These are phyloP conservation scores for Cranoglanis bouderius DNA, from an alignment of 2,113 vertebrate species.

Conservation along the genomic window DNA sequence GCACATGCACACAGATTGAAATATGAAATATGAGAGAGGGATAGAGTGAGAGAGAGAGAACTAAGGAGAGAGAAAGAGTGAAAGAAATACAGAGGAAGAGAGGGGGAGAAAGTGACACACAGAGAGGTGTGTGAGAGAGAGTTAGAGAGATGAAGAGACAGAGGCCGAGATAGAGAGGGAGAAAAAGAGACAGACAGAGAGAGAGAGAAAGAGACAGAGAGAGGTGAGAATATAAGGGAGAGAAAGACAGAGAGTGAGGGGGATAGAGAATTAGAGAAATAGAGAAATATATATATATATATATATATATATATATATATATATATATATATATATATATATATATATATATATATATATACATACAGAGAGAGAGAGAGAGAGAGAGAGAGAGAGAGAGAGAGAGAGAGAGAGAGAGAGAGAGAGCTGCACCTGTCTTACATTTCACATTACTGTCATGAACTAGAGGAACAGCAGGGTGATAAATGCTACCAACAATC, in stretches of 20 bases:
- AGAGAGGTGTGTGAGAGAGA: not conserved
- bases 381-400: not conserved
- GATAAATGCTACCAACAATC: conserved; percentile 49
- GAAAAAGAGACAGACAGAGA: not conserved
- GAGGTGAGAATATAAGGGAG: not conserved
- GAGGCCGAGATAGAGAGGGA: not conserved
- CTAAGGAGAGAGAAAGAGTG: conserved; percentile 20
- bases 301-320: too few relatives aligned
- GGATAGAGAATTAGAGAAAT: not conserved
- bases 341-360: too few relatives aligned
- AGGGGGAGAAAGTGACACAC: conserved; percentile 11
- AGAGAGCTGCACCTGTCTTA: conserved; percentile 53
- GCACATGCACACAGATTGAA: conserved; percentile 44
- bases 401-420: conserved; percentile 43
- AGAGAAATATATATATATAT: too few relatives aligned
- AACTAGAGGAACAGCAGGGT: conserved; percentile 37
- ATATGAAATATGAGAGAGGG: conserved; percentile 3
- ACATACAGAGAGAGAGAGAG: not conserved
- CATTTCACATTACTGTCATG: conserved; percentile 51
- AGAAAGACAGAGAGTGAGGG: not conserved
- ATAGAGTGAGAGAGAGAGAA: conserved; percentile 20
- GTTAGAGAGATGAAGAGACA: not conserved
- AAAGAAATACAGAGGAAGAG: not conserved
- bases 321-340: too few relatives aligned
- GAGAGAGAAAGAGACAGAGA: conserved; percentile 31